Conservation (phyloP, 2,797 vertebrate genomes). For the Borostomias antarcticus region DNA sequence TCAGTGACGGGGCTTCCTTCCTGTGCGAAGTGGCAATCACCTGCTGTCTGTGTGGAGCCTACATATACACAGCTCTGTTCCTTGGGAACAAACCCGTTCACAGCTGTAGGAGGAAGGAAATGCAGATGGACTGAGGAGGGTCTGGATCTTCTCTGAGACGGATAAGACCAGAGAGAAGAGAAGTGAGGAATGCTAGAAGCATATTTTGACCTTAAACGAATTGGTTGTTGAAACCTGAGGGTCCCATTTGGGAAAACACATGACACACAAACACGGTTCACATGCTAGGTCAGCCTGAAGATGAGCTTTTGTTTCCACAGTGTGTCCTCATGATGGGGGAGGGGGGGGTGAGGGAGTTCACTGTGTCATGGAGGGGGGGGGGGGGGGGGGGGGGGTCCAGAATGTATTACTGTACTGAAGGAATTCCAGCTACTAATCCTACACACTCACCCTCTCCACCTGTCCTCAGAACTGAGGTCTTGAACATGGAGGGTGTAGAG, state of each 20-base stretch:
- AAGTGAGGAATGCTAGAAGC: background rate
- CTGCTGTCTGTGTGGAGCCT: too few relatives aligned
- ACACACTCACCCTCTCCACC: background rate
- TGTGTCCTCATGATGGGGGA: background rate
- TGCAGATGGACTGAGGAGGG: too few relatives aligned
- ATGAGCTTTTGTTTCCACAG: background rate
- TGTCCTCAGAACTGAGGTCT: background rate
- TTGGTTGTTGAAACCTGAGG: background rate
- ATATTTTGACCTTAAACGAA: background rate
- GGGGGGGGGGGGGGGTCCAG: constrained; percentile 1
- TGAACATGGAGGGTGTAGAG: background rate
- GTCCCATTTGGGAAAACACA: background rate
- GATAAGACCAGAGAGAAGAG: background rate
- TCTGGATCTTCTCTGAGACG: too few relatives aligned
- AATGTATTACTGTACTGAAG: background rate
- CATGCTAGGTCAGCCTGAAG: background rate
- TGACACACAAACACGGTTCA: background rate
- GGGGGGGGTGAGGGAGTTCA: constrained; percentile 12
- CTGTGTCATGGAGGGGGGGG: background rate
- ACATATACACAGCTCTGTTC: too few relatives aligned
- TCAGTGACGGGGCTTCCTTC: too few relatives aligned
- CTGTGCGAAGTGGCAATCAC: too few relatives aligned
- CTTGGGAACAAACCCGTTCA: too few relatives aligned
- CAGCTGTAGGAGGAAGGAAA: too few relatives aligned
- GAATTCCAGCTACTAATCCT: constrained; percentile 2